Evolutionary conservation across 2,797 vertebrate species (phyloP).

Genomic region (Pampus argenteus): DNA sequence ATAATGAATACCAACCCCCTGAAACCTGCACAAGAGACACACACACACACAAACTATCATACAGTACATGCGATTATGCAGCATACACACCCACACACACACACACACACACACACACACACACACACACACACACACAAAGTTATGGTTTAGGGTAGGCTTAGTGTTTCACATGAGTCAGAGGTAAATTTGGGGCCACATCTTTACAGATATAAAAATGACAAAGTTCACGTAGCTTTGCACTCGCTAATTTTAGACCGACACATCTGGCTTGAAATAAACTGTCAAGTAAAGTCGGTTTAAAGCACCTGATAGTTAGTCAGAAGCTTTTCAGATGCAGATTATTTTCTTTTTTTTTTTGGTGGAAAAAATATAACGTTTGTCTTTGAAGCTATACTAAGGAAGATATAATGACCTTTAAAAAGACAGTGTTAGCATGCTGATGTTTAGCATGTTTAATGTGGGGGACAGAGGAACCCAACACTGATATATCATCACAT

Average conservation of each 20-base stretch:
- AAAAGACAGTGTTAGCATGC: background rate
- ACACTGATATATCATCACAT: no score
- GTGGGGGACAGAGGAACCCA: no score
- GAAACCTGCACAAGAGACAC: constrained; percentile 22
- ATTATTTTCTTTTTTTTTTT: background rate
- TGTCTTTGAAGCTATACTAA: no score
- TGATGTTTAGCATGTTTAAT: background rate
- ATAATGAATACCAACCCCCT: constrained; percentile 55
- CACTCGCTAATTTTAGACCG: constrained; percentile 33
- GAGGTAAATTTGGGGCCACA: constrained; percentile 53
- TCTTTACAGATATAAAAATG: constrained; percentile 38
- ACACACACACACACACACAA: constrained; percentile 5
- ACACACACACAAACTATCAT: constrained; percentile 14
- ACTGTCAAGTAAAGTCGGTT: background rate
- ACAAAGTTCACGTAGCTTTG: constrained; percentile 43
- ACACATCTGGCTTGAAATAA: constrained; percentile 22
- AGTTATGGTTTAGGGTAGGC: constrained; percentile 32
- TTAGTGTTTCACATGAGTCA: constrained; percentile 56
- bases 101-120: constrained; percentile 12
- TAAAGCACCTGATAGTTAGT: background rate
- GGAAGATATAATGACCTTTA: background rate
- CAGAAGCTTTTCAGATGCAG: background rate
- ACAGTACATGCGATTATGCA: constrained; percentile 23
- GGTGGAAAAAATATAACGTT: background rate
- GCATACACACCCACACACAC: constrained; percentile 8